A percentile compares a stretch with the other conserved stretches of the same genome.
Evolutionary conservation across 2,888 invertebrate species (phyloP).

Genomic region (Phoronis australis): DNA sequence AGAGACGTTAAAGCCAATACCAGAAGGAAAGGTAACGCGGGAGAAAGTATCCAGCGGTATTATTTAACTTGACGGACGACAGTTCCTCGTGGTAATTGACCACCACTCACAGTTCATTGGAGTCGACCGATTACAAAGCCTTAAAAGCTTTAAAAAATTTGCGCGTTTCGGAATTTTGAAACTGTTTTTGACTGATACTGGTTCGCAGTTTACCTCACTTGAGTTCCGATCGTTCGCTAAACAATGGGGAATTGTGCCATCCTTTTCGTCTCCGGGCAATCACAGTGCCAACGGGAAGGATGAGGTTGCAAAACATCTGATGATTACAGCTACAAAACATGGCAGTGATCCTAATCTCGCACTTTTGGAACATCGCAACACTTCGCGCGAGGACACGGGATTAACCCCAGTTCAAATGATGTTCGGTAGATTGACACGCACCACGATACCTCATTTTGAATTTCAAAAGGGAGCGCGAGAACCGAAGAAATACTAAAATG

Average conservation of each 20-base stretch:
- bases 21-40: conserved; percentile 5
- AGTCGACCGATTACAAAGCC: background rate
- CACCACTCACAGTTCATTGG: background rate
- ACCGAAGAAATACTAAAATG: conserved; percentile 5
- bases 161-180: background rate
- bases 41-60: conserved; percentile 3
- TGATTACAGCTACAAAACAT: conserved; percentile 9
- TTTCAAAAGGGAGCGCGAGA: background rate
- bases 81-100: background rate
- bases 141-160: background rate
- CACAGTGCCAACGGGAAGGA: conserved; percentile 4
- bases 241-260: background rate
- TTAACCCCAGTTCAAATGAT: conserved; percentile 14
- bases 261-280: background rate
- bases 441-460: conserved; percentile 9
- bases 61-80: conserved; percentile 5
- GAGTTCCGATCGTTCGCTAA: background rate
- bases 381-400: conserved; percentile 13
- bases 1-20: background rate
- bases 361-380: conserved; percentile 16
- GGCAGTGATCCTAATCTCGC: conserved; percentile 12
- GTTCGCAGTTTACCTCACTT: background rate
- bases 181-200: background rate
- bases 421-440: conserved; percentile 12
- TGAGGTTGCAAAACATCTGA: conserved; percentile 11